These are phyloP conservation scores for Pteria penguin DNA, from an alignment of 2,888 invertebrate genomes.

Conservation along the genomic window DNA sequence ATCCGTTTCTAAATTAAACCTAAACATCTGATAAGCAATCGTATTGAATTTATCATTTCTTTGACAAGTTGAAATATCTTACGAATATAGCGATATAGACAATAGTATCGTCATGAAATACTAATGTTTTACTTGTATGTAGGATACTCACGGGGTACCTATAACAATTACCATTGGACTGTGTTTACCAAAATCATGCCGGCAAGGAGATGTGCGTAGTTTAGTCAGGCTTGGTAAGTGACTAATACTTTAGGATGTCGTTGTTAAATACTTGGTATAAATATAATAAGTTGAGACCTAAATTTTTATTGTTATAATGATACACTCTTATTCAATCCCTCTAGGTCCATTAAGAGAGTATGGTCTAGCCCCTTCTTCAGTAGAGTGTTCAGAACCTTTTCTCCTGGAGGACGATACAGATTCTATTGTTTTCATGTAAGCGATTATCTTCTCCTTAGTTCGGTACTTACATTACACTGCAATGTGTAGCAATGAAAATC, in stretches of 20 bases:
- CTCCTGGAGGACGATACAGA: constrained; percentile 42
- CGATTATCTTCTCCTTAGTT: too few species aligned
- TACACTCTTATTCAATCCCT: neutral
- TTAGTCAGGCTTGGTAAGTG: constrained; percentile 62
- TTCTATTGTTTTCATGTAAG: constrained; percentile 52
- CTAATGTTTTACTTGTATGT: too few species aligned
- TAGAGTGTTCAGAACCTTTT: constrained; percentile 41
- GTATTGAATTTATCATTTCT: too few species aligned
- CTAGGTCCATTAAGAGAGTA: constrained; percentile 12
- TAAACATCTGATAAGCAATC: too few species aligned
- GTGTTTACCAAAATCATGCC: constrained; percentile 66
- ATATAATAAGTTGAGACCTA: too few species aligned
- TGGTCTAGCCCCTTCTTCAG: constrained; percentile 16
- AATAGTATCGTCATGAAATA: too few species aligned
- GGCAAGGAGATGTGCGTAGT: constrained; percentile 52
- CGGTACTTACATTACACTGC: too few species aligned
- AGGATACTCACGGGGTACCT: constrained; percentile 56
- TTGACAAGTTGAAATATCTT: too few species aligned
- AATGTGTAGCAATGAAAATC: too few species aligned
- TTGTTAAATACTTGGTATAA: too few species aligned
- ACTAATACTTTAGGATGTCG: too few species aligned
- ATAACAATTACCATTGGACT: constrained; percentile 60
- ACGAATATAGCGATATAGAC: too few species aligned
- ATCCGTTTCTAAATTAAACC: neutral
- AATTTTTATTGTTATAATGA: neutral